Conservation (phyloP, 2,888 invertebrate genomes). For the Mantis religiosa region DNA sequence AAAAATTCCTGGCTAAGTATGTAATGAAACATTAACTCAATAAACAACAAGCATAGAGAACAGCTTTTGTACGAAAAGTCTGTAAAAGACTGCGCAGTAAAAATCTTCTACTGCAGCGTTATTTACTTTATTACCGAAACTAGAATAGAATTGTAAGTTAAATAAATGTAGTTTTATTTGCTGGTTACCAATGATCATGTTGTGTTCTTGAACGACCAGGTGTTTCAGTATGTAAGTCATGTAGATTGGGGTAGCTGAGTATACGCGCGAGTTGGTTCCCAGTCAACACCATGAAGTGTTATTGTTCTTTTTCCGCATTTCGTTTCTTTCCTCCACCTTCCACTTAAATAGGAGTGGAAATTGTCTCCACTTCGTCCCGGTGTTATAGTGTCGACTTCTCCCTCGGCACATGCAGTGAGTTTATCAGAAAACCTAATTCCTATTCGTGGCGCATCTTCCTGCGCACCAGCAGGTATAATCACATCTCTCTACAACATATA, state of each 20-base stretch:
- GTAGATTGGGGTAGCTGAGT: neutral
- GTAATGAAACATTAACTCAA: no score
- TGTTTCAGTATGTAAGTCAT: neutral
- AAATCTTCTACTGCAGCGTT: no score
- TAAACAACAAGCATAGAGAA: no score
- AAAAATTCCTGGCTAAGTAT: no score
- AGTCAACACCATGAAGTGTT: neutral
- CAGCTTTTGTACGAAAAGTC: no score
- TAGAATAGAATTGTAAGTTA: no score
- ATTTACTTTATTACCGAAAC: no score
- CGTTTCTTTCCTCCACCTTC: neutral
- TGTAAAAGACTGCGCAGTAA: no score
- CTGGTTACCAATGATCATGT: no score
- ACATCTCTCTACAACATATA: neutral
- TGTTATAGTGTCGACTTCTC: neutral
- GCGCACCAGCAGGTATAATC: neutral
- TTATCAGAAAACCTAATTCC: slow-evolving; percentile 11
- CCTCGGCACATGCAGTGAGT: neutral
- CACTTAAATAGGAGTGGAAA: slow-evolving; percentile 6
- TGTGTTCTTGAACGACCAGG: neutral
- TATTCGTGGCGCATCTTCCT: neutral
- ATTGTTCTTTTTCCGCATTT: neutral
- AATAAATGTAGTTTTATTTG: no score
- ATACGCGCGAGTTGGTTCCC: neutral
- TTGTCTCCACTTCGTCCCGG: slow-evolving; percentile 1